Evolutionary conservation across 2,888 invertebrate species (phyloP).

Genomic region (Machimus atricapillus): DNA sequence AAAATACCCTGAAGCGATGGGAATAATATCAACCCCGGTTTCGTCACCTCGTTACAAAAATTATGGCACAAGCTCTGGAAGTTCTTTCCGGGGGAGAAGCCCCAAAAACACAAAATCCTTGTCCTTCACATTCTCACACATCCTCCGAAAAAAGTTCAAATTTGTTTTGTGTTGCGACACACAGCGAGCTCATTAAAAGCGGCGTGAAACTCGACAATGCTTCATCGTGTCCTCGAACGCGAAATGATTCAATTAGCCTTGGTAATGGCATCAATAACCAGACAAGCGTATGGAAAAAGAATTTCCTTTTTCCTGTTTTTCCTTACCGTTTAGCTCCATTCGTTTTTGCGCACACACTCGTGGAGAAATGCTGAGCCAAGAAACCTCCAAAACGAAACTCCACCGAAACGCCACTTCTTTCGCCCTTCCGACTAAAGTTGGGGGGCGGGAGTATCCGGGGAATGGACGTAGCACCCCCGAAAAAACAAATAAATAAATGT

Average conservation of each 20-base stretch:
- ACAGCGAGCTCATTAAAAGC: background rate
- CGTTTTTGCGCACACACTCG: background rate
- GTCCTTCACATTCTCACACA: background rate
- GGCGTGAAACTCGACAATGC: background rate
- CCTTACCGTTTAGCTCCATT: background rate
- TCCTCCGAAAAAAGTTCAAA: background rate
- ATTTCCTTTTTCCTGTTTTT: slow-evolving; percentile 2
- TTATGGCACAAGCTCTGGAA: background rate
- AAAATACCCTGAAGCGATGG: background rate
- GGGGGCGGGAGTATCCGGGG: background rate
- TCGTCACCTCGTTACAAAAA: background rate
- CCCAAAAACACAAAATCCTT: background rate
- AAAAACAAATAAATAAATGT: background rate
- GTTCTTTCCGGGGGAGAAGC: background rate
- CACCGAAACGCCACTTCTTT: background rate
- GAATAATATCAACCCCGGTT: background rate
- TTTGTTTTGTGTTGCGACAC: background rate
- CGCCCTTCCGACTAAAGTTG: background rate
- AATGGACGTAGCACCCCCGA: background rate
- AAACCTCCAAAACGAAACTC: background rate
- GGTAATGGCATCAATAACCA: slow-evolving; percentile 31
- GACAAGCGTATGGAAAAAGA: slow-evolving; percentile 24
- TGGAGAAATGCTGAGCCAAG: background rate
- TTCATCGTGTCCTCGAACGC: background rate
- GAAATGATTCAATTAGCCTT: slow-evolving; percentile 32